A percentile compares a stretch with the other conserved stretches of the same genome.
Conservation (phyloP, 2,113 vertebrate genomes). For the Fregetta grallaria region DNA sequence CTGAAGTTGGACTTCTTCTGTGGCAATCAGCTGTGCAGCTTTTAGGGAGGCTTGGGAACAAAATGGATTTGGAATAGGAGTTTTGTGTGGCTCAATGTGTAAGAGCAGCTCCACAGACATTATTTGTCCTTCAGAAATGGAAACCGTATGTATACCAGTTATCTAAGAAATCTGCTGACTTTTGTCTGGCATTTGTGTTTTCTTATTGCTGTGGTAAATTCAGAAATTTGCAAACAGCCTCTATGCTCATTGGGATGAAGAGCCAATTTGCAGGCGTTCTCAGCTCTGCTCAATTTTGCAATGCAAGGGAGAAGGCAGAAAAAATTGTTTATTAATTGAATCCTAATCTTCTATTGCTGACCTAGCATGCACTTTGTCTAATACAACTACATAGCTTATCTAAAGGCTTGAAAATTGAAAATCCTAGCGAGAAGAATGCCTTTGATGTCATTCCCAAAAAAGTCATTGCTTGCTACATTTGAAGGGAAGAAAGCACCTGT, state of each 20-base stretch:
- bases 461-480: rapidly evolving
- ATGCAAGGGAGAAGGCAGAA: background rate
- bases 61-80: background rate
- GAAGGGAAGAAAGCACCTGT: background rate
- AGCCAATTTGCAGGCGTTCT: background rate
- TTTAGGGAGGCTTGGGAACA: background rate
- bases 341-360: background rate
- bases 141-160: rapidly evolving
- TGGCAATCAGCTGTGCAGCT: background rate
- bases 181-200: background rate
- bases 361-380: background rate
- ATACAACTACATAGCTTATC: background rate
- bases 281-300: background rate
- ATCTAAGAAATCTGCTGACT: background rate
- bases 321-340: background rate
- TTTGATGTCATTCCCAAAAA: background rate
- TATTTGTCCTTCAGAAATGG: background rate
- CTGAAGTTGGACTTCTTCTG: background rate
- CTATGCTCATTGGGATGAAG: background rate
- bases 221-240: background rate
- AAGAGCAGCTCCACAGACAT: background rate
- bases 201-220: background rate
- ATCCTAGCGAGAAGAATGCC: background rate
- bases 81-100: background rate
- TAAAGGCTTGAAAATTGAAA: background rate